Evolutionary conservation across 2,888 invertebrate species (phyloP).

Genomic region (Erebia epiphron): DNA sequence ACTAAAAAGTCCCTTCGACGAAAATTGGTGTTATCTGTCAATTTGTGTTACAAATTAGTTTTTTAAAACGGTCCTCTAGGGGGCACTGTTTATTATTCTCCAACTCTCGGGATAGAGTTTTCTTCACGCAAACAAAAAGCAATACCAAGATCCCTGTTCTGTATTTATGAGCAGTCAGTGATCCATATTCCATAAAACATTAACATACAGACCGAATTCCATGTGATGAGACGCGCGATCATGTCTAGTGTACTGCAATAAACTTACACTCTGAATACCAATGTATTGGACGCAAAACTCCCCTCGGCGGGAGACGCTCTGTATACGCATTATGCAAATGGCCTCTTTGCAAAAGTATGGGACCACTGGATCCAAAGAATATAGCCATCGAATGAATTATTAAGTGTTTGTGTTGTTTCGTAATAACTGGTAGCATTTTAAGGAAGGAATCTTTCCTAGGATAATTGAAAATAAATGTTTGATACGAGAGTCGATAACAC

Average conservation of each 20-base stretch:
- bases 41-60: neutral
- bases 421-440: too few relatives aligned
- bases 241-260: constrained; percentile 47
- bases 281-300: constrained; percentile 38
- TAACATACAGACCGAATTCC: constrained; percentile 39
- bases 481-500: too few relatives aligned
- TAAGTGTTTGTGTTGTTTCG: too few relatives aligned
- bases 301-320: neutral
- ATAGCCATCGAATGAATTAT: neutral
- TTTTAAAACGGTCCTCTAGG: neutral
- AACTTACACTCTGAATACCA: constrained; percentile 54
- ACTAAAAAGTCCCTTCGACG: too few relatives aligned
- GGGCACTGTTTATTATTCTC: neutral
- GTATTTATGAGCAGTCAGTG: neutral
- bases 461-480: too few relatives aligned
- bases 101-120: too few relatives aligned
- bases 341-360: neutral
- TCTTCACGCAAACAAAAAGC: neutral
- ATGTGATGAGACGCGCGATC: constrained; percentile 41
- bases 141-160: neutral
- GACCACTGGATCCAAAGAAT: neutral
- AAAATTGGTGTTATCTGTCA: too few relatives aligned
- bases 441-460: too few relatives aligned
- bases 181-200: constrained; percentile 3
- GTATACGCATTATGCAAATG: neutral